These are phyloP conservation scores for Anthonomus grandis DNA, from an alignment of 1,140 invertebrate genomes.

Conservation along the genomic window DNA sequence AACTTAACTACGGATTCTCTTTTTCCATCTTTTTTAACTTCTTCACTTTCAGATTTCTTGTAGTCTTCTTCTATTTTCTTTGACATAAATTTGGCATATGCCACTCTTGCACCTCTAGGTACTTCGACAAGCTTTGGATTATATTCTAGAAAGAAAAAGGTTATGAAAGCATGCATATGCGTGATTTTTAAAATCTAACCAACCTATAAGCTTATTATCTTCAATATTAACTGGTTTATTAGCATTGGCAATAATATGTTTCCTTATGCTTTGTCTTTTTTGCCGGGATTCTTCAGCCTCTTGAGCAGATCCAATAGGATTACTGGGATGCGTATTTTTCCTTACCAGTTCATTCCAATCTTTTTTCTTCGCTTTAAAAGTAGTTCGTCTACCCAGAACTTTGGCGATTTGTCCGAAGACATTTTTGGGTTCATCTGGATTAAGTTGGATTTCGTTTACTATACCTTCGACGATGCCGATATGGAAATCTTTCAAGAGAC, in stretches of 20 bases:
- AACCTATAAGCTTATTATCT: conserved; percentile 64
- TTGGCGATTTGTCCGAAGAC: conserved; percentile 76
- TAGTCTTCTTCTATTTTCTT: conserved; percentile 59
- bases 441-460: conserved; percentile 57
- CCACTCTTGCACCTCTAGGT: conserved; percentile 70
- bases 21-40: neutral
- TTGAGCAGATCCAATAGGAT: conserved; percentile 75
- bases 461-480: conserved; percentile 62
- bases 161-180: neutral
- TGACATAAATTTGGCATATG: conserved; percentile 83
- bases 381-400: conserved; percentile 66
- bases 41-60: conserved; percentile 35
- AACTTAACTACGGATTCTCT: conserved; percentile 3
- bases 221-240: conserved; percentile 62
- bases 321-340: conserved; percentile 60
- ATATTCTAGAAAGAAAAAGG: conserved; percentile 56
- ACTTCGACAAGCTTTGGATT: conserved; percentile 75
- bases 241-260: conserved; percentile 29
- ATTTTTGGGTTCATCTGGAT: conserved; percentile 58
- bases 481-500: conserved; percentile 82
- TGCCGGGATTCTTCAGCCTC: conserved; percentile 58
- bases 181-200: conserved; percentile 21
- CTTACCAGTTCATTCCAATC: conserved; percentile 83
- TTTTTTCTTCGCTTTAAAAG: conserved; percentile 61
- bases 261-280: conserved; percentile 66